phyloP scores from a whole-genome alignment of 2,888 invertebrate species.

The Habroteleia sp. region DNA sequence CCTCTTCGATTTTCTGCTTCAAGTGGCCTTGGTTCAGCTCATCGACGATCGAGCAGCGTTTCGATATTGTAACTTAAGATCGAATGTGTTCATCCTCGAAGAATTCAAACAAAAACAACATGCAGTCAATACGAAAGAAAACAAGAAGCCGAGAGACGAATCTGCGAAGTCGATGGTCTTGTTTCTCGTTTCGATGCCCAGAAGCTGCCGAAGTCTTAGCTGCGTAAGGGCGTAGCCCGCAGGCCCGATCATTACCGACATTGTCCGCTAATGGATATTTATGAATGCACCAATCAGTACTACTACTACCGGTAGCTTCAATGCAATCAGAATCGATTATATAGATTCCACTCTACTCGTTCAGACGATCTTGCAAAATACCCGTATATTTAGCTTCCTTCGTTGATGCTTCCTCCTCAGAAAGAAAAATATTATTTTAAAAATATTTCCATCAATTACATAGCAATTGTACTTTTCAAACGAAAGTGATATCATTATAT shows the following conservation, averaged over 20 bases:
- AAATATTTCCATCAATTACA: constrained; percentile 17
- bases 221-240: constrained; percentile 77
- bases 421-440: constrained; percentile 38
- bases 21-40: constrained; percentile 62
- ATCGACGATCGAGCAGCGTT: constrained; percentile 72
- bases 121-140: constrained; percentile 57
- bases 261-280: constrained; percentile 81
- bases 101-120: constrained; percentile 74
- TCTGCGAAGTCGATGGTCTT: constrained; percentile 67
- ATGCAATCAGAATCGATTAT: constrained; percentile 81
- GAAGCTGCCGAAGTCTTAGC: constrained; percentile 69
- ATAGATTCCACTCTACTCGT: constrained; percentile 72
- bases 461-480: constrained; percentile 4
- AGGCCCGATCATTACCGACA: constrained; percentile 80
- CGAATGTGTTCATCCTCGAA: constrained; percentile 77
- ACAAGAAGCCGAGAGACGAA: constrained; percentile 61
- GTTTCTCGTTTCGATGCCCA: constrained; percentile 74
- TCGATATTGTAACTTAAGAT: constrained; percentile 71
- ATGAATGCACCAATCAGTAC: constrained; percentile 81
- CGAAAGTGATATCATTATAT: too few species aligned
- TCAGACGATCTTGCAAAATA: constrained; percentile 66
- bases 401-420: constrained; percentile 9
- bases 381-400: constrained; percentile 32
- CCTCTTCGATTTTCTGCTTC: constrained; percentile 53
- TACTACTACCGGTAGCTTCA: constrained; percentile 79